Percentiles rank a stretch among this genome's conserved stretches.
These are phyloP conservation scores for Drosophila silvestris DNA, from an alignment of 2,888 invertebrate genomes.

Conservation along the genomic window DNA sequence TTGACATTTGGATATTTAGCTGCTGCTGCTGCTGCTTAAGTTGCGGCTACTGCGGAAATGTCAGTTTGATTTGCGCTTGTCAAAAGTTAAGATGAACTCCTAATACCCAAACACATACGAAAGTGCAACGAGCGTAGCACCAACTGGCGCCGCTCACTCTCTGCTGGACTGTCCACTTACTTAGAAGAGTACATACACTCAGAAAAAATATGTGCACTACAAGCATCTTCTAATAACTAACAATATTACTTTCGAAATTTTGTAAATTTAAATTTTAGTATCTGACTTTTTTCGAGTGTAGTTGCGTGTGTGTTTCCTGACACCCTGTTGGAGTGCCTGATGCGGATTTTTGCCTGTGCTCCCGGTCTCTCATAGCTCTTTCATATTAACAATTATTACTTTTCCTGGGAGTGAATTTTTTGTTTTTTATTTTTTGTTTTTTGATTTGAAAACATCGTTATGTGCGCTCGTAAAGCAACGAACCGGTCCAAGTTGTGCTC, in stretches of 20 bases:
- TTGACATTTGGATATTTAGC: slow-evolving; percentile 17
- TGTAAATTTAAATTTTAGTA: neutral
- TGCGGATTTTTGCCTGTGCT: slow-evolving; percentile 19
- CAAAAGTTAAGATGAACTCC: slow-evolving; percentile 81
- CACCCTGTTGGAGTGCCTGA: neutral
- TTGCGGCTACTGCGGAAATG: slow-evolving; percentile 74
- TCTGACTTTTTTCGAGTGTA: slow-evolving; percentile 2
- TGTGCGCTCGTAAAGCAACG: slow-evolving; percentile 62
- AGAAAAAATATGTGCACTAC: neutral
- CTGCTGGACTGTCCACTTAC: slow-evolving; percentile 10
- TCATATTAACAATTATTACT: slow-evolving; percentile 61
- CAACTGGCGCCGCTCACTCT: slow-evolving; percentile 30
- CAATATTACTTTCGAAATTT: neutral
- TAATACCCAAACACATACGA: slow-evolving; percentile 81
- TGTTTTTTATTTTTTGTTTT: slow-evolving; percentile 18
- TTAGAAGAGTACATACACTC: neutral
- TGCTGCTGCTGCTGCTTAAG: neutral
- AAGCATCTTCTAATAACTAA: neutral
- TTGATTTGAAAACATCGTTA: slow-evolving; percentile 59
- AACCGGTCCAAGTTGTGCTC: slow-evolving; percentile 14
- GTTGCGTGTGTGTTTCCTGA: slow-evolving; percentile 28
- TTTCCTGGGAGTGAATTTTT: slow-evolving; percentile 59
- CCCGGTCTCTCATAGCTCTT: slow-evolving; percentile 14
- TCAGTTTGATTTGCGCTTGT: slow-evolving; percentile 82
- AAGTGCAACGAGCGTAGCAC: slow-evolving; percentile 57